Evolutionary conservation across 1,140 invertebrate genomes (phyloP).

Genomic region (Vanessa tameamea): DNA sequence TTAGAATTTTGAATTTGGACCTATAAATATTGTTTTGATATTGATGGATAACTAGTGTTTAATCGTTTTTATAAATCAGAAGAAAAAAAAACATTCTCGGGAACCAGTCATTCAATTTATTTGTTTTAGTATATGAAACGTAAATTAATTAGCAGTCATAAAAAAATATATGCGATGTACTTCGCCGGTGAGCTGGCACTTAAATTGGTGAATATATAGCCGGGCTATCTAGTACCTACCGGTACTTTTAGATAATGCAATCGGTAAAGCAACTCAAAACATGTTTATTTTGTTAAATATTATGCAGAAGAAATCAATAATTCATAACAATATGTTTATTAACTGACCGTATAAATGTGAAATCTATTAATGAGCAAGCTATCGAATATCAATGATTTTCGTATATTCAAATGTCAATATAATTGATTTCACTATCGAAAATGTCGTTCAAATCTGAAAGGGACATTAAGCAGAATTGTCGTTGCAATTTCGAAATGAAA

Average conservation of each 20-base stretch:
- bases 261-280: neutral
- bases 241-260: neutral
- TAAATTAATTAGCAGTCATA: too few species aligned
- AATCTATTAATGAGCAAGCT: constrained; percentile 8
- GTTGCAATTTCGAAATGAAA: constrained; percentile 35
- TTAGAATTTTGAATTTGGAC: too few species aligned
- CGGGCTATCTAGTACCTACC: neutral
- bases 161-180: too few species aligned
- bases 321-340: constrained; percentile 9
- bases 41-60: too few species aligned
- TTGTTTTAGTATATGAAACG: too few species aligned
- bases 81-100: too few species aligned
- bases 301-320: constrained; percentile 8
- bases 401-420: constrained; percentile 28
- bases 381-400: constrained; percentile 16
- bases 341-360: constrained; percentile 1
- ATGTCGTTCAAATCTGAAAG: constrained; percentile 34
- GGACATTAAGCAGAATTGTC: constrained; percentile 33
- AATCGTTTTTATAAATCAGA: too few species aligned
- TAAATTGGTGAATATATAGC: too few species aligned
- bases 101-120: too few species aligned
- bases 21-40: too few species aligned
- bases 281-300: constrained; percentile 4
- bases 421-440: constrained; percentile 28
- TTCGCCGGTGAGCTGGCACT: too few species aligned